Conservation (phyloP, 2,797 vertebrate species). For the Enteromius anoplus region DNA sequence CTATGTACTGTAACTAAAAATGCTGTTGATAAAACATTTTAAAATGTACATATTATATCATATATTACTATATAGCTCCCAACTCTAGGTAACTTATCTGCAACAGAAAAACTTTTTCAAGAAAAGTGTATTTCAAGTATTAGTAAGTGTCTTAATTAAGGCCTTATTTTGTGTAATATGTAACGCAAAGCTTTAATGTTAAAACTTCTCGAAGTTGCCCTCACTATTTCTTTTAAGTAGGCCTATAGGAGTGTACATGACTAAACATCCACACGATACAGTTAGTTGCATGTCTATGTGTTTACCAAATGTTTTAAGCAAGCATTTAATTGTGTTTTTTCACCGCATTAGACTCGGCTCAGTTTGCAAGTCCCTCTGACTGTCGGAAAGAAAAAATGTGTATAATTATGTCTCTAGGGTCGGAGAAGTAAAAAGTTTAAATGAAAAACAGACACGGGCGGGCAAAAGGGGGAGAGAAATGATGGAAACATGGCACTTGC, state of each 20-base stretch:
- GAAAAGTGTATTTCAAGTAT: not conserved
- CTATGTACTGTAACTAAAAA: too few species aligned
- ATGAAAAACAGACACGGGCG: conserved; percentile 61
- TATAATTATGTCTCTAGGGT: conserved; percentile 65
- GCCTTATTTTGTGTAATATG: not conserved
- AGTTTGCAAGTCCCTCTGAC: conserved; percentile 45
- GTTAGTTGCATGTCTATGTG: not conserved
- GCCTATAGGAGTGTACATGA: not conserved
- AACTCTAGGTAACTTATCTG: not conserved
- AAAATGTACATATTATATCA: too few species aligned
- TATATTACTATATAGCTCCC: too few species aligned
- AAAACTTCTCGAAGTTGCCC: not conserved
- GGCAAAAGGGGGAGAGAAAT: conserved; percentile 30
- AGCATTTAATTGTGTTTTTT: conserved; percentile 44
- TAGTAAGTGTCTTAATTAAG: not conserved
- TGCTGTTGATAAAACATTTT: too few species aligned
- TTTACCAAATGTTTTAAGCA: conserved; percentile 45
- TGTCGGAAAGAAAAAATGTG: conserved; percentile 60
- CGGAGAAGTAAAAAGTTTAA: conserved; percentile 57
- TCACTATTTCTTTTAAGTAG: not conserved
- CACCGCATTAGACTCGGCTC: conserved; percentile 40
- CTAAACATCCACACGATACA: conserved; percentile 2
- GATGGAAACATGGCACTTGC: conserved; percentile 52
- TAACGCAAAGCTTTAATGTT: not conserved
- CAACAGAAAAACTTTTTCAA: not conserved